Evolutionary conservation across 2,797 vertebrate species (phyloP).

Genomic region (Cryptoprocta ferox): DNA sequence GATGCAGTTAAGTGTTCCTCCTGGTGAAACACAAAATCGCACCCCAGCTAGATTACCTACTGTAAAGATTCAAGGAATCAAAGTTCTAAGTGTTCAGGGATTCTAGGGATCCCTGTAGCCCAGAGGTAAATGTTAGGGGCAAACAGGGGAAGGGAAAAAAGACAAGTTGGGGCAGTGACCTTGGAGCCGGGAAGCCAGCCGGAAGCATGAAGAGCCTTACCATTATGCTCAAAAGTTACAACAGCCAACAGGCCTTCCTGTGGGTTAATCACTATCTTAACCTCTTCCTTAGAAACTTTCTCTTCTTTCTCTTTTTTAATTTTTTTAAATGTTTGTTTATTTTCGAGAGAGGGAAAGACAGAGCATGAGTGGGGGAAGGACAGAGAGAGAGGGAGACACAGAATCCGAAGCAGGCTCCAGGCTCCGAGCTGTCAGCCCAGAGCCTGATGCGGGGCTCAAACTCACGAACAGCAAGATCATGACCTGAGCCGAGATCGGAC

Average conservation of each 20-base stretch:
- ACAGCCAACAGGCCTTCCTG: not conserved
- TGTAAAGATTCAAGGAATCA: not conserved
- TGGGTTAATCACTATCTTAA: not conserved
- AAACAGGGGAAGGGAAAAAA: not conserved
- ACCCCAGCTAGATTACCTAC: not conserved
- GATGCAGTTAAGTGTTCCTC: not conserved
- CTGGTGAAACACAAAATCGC: not conserved
- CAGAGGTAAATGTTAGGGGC: not conserved
- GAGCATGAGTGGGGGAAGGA: too few relatives aligned
- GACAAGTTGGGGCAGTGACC: not conserved
- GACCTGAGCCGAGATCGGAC: too few relatives aligned
- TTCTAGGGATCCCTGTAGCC: not conserved
- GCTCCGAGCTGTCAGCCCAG: too few relatives aligned
- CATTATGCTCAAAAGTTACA: not conserved
- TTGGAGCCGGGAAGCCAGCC: not conserved
- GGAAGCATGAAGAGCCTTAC: not conserved
- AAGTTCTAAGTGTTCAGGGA: not conserved
- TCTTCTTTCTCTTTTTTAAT: not conserved
- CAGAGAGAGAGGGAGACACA: too few relatives aligned
- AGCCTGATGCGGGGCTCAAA: too few relatives aligned
- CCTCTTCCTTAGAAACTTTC: constrained; percentile 6
- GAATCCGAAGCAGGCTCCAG: too few relatives aligned
- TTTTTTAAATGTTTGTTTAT: too few relatives aligned
- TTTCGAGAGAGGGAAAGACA: too few relatives aligned
- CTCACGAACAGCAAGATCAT: too few relatives aligned